Percentiles rank a stretch among this genome's conserved stretches.
phyloP scores from a whole-genome alignment of 2,797 vertebrate species.

The Danio jaintianensis region DNA sequence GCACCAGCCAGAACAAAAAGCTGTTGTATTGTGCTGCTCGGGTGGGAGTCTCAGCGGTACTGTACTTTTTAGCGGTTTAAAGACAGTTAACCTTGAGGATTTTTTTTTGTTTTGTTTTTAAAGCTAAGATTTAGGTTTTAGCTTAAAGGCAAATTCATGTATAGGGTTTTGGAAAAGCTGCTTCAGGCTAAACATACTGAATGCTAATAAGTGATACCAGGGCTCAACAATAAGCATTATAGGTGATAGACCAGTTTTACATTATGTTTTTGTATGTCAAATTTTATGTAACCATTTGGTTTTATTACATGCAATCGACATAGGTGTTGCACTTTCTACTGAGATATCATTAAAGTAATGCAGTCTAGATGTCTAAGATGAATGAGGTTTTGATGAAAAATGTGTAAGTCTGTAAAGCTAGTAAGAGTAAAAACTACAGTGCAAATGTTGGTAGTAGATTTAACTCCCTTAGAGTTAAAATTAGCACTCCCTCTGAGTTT shows the following conservation, averaged over 20 bases:
- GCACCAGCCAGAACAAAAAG: slow-evolving; percentile 34
- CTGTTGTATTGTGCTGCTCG: slow-evolving; percentile 29
- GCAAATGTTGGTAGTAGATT: no score
- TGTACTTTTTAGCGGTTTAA: slow-evolving; percentile 25
- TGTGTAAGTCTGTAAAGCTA: no score
- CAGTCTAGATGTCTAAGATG: background rate
- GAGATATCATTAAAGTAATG: background rate
- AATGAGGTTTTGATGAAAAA: background rate
- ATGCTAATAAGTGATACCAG: background rate
- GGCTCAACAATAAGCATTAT: background rate
- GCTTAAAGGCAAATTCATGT: slow-evolving; percentile 1
- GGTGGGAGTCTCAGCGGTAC: slow-evolving; percentile 15
- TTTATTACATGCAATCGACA: background rate
- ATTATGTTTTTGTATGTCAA: background rate
- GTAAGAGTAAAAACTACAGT: no score
- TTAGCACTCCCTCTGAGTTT: no score
- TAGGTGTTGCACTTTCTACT: background rate
- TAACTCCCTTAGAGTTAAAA: no score
- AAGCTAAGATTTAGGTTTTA: background rate
- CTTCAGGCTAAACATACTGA: slow-evolving; percentile 3
- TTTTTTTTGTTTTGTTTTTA: background rate
- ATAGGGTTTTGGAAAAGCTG: background rate
- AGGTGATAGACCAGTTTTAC: background rate
- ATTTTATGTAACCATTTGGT: background rate
- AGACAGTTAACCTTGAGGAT: slow-evolving; percentile 18